phyloP scores from a whole-genome alignment of 2,113 vertebrate genomes.

The Hyperoodon ampullatus region DNA sequence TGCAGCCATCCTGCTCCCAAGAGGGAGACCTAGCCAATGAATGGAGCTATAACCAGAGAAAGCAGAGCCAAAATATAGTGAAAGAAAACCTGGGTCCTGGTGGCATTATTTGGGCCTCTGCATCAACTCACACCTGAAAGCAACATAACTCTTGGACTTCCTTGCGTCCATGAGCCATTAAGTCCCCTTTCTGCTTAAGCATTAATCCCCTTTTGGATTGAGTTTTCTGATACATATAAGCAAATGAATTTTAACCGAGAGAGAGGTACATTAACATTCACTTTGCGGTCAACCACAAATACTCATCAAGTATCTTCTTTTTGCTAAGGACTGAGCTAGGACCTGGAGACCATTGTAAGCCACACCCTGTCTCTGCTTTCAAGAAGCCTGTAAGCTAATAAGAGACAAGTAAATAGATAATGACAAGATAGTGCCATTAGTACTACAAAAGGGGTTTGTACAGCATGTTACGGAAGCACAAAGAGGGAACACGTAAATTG shows the following conservation, averaged over 20 bases:
- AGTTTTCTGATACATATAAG: neutral
- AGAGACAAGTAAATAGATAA: neutral
- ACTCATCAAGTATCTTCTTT: neutral
- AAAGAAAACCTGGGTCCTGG: neutral
- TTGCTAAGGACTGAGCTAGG: neutral
- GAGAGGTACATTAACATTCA: neutral
- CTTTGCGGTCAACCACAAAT: neutral
- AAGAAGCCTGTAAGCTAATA: neutral
- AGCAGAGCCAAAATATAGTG: neutral
- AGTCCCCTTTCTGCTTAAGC: neutral
- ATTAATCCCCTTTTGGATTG: neutral
- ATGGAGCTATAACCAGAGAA: neutral
- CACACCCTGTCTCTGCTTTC: neutral
- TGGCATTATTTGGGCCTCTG: neutral
- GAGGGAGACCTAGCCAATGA: neutral
- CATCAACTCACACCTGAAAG: neutral
- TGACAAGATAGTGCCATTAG: neutral
- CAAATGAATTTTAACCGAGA: conserved; percentile 29
- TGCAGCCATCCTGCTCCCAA: neutral
- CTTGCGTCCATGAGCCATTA: neutral
- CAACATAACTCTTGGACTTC: neutral
- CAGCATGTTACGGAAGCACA: neutral
- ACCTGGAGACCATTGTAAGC: neutral
- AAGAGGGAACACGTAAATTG: neutral
- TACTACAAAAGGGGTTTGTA: neutral